Base-by-base conservation (phyloP, 2,113 vertebrate species). In the Hippocampus guttulatus region DNA sequence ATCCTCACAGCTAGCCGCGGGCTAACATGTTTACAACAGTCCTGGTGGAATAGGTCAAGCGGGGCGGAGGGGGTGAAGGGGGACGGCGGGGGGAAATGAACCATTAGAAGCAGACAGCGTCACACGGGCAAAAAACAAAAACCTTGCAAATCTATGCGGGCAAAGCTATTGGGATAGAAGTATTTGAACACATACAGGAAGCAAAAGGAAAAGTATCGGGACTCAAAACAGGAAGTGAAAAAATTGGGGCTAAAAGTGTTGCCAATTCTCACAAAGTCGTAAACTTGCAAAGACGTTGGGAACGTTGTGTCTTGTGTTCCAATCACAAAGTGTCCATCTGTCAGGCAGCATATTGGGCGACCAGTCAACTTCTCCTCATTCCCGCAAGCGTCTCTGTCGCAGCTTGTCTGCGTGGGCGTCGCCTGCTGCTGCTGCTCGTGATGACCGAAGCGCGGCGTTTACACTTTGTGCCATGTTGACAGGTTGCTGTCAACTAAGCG, bases 361-460 rank as follows among this genome's bases (percentile, higher is more conserved):
- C 43, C 41, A 27, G 43, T 12, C 5, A 23, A 21, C 3, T 61
- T 33, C 2, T 20, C 58, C 61, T 41, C 61, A 21, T 63, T 18
- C 8, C 33, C 10, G 33, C 2, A 2, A 8, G 25, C 27, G 58
- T 33, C 58, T 33, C 58, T 30, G 38, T 61, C 16, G 25, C 58
- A 61, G 58, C 64, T 65, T 65, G 64, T 23, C 43, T 47, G 40
- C 43, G 64, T 65, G 64, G 64, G 64, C 41, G 64, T 65, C 43
- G 64, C 64, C 64, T 47, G 23, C 64, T 47, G 64, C 64, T 8
- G 43, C 64, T 14, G 64, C 58, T 16, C 27, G 25, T 8, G 21
- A 45, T 12, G 41, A 15, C 40, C 9, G 7, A 45, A 45, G 15
- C 23, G 43, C 41, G 23, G 2, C 43, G 11, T 47, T 40, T 63